Percentiles rank a stretch among this genome's conserved stretches.
phyloP scores from a whole-genome alignment of 2,888 invertebrate genomes.

The Agrochola lychnidis region DNA sequence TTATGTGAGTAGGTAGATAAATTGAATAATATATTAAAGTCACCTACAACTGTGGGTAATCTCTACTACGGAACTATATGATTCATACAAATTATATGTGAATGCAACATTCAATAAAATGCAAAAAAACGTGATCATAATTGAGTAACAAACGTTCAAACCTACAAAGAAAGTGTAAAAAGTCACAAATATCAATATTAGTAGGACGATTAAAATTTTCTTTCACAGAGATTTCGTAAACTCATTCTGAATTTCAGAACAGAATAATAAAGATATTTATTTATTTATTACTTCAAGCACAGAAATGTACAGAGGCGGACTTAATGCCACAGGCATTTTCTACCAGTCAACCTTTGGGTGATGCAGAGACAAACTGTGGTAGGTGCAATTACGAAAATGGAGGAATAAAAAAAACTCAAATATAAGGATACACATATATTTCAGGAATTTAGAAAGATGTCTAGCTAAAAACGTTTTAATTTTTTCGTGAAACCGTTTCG shows the following conservation, averaged over 20 bases:
- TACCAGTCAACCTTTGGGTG: no score
- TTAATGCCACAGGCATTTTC: no score
- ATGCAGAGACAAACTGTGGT: no score
- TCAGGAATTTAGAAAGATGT: background rate
- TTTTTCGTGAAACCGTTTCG: background rate
- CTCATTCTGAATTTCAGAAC: background rate
- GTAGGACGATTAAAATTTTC: background rate
- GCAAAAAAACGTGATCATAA: background rate
- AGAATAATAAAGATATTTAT: no score
- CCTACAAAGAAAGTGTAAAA: background rate
- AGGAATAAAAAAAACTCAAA: no score
- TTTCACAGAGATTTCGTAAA: background rate
- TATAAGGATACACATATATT: no score
- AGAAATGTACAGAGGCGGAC: no score
- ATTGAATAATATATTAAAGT: conserved; percentile 29
- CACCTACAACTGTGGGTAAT: background rate
- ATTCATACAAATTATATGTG: conserved; percentile 18
- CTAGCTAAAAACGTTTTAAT: no score
- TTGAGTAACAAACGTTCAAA: background rate
- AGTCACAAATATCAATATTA: background rate
- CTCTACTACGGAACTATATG: background rate
- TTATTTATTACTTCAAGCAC: no score
- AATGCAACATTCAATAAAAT: conserved; percentile 5
- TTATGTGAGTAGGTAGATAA: conserved; percentile 15
- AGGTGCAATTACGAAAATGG: no score